These are phyloP conservation scores for Meda fulgida DNA, from an alignment of 2,797 vertebrate genomes.

Conservation along the genomic window DNA sequence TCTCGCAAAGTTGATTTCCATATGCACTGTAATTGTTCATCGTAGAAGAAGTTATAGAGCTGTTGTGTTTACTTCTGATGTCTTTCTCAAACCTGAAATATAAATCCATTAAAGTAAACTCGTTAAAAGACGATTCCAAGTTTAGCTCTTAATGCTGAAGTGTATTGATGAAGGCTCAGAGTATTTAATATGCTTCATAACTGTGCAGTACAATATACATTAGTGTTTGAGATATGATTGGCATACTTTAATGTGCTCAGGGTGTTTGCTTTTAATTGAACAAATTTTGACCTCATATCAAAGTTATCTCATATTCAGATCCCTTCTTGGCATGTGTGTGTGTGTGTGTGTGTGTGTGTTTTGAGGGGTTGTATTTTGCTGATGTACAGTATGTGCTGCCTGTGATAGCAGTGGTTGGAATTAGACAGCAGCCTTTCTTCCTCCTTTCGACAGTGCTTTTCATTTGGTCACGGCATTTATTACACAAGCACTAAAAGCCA, in stretches of 20 bases:
- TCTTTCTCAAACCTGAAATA: conserved; percentile 19
- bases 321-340: conserved; percentile 47
- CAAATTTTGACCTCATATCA: neutral
- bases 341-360: conserved; percentile 63
- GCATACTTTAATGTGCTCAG: neutral
- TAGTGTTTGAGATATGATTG: conserved; percentile 13
- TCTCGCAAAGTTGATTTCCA: conserved; percentile 48
- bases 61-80: conserved; percentile 26
- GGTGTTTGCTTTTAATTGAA: conserved; percentile 30
- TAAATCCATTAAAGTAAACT: conserved; percentile 30
- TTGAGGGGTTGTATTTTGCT: conserved; percentile 74
- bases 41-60: conserved; percentile 19
- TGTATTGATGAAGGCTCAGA: neutral
- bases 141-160: neutral
- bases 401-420: conserved; percentile 76
- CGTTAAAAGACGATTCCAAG: neutral
- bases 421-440: conserved; percentile 71
- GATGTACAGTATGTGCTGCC: conserved; percentile 53
- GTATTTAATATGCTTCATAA: conserved; percentile 18
- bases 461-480: conserved; percentile 69
- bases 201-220: conserved; percentile 2
- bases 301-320: neutral
- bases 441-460: conserved; percentile 67
- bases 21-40: conserved; percentile 30
- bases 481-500: conserved; percentile 46